Percentiles rank a stretch among this genome's conserved stretches.
Conservation (phyloP, 2,113 vertebrate genomes). For the Halcyon malimbica region DNA sequence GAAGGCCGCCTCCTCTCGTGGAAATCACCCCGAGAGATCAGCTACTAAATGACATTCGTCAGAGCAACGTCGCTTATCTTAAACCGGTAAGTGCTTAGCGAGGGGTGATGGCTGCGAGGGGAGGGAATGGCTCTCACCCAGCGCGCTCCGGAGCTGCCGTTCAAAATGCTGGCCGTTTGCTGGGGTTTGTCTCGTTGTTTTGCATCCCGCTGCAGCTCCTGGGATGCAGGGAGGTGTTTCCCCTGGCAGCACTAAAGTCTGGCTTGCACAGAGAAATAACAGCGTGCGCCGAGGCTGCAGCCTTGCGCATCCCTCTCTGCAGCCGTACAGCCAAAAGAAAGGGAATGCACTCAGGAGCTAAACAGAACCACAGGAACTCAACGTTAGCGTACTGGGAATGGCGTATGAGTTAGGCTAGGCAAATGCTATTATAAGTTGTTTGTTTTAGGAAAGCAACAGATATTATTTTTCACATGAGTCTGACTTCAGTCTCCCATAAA, state of each 20-base stretch:
- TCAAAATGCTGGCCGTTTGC: rapidly evolving
- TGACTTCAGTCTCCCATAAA: neutral
- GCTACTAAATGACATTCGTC: slow-evolving; percentile 89
- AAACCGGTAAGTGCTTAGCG: slow-evolving; percentile 79
- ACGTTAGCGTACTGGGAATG: rapidly evolving
- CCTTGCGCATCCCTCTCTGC: neutral
- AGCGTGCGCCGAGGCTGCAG: neutral
- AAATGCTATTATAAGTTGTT: rapidly evolving
- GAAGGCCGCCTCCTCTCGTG: slow-evolving; percentile 86
- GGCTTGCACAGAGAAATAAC: neutral
- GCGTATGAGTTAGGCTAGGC: neutral
- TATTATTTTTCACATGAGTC: neutral
- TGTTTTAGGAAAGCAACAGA: neutral
- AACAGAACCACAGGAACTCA: neutral
- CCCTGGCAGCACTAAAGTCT: neutral
- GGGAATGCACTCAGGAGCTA: neutral
- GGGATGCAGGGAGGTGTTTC: neutral
- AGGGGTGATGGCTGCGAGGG: rapidly evolving
- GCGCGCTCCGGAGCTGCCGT: rapidly evolving
- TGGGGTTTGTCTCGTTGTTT: neutral
- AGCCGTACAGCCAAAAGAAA: neutral
- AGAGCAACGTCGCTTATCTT: slow-evolving; percentile 93
- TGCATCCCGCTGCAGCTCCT: neutral
- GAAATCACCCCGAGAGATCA: slow-evolving; percentile 89
- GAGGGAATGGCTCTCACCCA: rapidly evolving